Base-by-base conservation (phyloP, 2,888 invertebrate species). In the Drosophila kanekoi region DNA sequence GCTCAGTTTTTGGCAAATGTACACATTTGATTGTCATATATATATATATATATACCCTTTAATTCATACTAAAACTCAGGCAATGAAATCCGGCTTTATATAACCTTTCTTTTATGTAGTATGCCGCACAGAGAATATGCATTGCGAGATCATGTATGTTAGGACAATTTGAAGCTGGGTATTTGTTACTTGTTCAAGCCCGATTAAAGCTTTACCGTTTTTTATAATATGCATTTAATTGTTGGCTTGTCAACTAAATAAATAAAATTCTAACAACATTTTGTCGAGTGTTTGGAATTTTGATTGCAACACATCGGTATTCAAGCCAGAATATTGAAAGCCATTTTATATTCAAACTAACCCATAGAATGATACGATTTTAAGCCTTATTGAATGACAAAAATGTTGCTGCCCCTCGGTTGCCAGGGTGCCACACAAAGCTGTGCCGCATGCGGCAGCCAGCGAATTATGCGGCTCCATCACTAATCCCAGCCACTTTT, bases 401-500 rank as follows among this genome's bases (percentile, higher is more conserved):
- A 37, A 51, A 37, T 18, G 48, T 49, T 35, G 20, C 35, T 9
- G 18, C 48, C n/a, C 48, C n/a, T 10, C 28, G 28, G 28, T 28
- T 28, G 8, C 28, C 28, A 8, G 28, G 28, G 8, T 28, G 28
- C 28, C 28, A 69, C 70, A 18, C 41, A 43, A 41, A 49, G 33
- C 47, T 52, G 53, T 18, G 47, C 40, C 60, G 41, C 33, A 16
- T n/a, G 44, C 49, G 16, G 47, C 65, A 13, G 1, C 6, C 43
- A 52, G 53, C 37, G 40, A 71, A 57, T 62, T 53, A 47, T 41
- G 70, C 44, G 40, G 44, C 48, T 40, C 54, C 71, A 59, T 63
- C 35, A 13, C 58, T 59, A 57, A 68, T 62, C 57, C 51, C 47
- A 43, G 49, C 37, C 58, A 40, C 53, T 62, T 63, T 28, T 70